Base-by-base conservation (phyloP, 2,888 invertebrate species). In the Punctoribates punctum region DNA sequence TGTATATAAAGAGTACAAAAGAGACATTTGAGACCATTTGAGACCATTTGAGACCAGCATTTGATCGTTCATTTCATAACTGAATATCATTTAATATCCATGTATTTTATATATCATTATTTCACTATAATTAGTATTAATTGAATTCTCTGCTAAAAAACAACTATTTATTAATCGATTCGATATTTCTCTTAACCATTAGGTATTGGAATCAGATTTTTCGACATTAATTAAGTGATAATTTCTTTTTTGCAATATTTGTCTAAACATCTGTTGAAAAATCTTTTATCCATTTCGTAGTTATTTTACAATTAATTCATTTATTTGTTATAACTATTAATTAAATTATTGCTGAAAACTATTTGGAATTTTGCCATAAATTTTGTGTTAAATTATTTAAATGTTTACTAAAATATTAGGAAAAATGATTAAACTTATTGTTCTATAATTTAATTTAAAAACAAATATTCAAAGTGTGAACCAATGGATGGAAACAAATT, bases 1-100 rank as follows among this genome's bases (percentile, higher is more conserved):
- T 48, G 48, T 48, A 48, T 48, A 48, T 60, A 60, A 60, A 60
- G n/a, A 54, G 60, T 60, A 60, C 60, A 60, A 60, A 48, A 13
- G n/a, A 5, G n/a, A 5, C 48, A 6, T n/a, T n/a, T n/a, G n/a
- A n/a, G n/a, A n/a, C n/a, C n/a, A n/a, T n/a, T n/a, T n/a, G n/a
- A n/a, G n/a, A n/a, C n/a, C n/a, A n/a, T n/a, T n/a, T n/a, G n/a
- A 48, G 48, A 11, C 48, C 48, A 48, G 13, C n/a, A 13, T 42
- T 42, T 42, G n/a, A n/a, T 42, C 20, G 6, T 11, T 54, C 54
- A 54, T 54, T n/a, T 11, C 54, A 54, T 54, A 20, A 23, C 5
- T 60, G n/a, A 8, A 4, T 60, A 60, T 60, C 60, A 60, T 17
- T 48, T n/a, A n/a, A n/a, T n/a, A n/a, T 6, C 15, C 13, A 23